These are phyloP conservation scores for Pelochelys cantorii DNA, from an alignment of 2,797 vertebrate species.

Conservation along the genomic window DNA sequence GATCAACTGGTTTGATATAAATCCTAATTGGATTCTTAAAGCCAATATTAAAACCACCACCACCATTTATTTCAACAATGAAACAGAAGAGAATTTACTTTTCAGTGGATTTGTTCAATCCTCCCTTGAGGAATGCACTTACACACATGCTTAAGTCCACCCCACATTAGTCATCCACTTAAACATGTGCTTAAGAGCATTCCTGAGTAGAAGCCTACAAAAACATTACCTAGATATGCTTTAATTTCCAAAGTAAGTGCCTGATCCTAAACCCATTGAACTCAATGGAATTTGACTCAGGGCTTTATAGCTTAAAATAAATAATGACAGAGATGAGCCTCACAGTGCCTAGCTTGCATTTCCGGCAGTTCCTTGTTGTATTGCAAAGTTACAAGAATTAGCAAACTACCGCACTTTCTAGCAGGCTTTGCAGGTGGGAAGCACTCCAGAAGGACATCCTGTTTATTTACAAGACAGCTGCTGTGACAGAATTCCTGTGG, in stretches of 20 bases:
- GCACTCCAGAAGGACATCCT: neutral
- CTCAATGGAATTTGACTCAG: neutral
- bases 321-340: neutral
- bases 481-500: neutral
- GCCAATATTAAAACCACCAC: neutral
- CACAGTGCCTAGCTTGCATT: neutral
- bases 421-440: neutral
- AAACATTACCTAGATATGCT: neutral
- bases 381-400: neutral
- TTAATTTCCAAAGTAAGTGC: constrained; percentile 15
- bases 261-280: neutral
- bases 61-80: neutral
- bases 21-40: neutral
- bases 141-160: neutral
- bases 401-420: neutral
- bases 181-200: neutral
- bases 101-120: neutral
- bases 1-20: neutral
- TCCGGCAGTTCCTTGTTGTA: neutral
- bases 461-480: neutral
- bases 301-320: constrained; percentile 14
- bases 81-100: neutral
- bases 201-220: neutral
- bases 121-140: neutral
- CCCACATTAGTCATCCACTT: neutral